Base-by-base conservation (phyloP, 2,888 invertebrate genomes). In the Diloba caeruleocephala region DNA sequence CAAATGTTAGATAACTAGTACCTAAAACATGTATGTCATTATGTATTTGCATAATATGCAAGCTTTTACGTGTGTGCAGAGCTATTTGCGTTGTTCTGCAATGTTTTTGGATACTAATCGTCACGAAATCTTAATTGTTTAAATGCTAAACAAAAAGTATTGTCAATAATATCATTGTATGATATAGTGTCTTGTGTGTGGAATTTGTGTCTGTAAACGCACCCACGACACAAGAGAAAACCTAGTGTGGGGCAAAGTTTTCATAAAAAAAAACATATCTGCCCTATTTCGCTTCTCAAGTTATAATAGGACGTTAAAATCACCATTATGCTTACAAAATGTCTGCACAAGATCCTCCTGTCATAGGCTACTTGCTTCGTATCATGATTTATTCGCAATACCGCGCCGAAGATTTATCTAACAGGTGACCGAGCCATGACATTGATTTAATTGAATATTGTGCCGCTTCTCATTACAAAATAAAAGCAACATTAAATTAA, bases 381-480 rank as follows among this genome's bases (percentile, higher is more conserved):
- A 64, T 55, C 44, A 69, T 71, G 72, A 77, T 78, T 68, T 74
- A 77, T 75, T 44, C 59, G 37, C 69, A 45, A 60, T 60, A 53
- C 59, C 32, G 52, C 58, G 43, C 28, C 9, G 5, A 29, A 68
- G 58, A 69, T 74, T 71, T 78, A 77, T 79, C 71, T 69, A 72
- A 54, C 61, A 58, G 57, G 52, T 60, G 60, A 55, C 59, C 36
- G 39, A 56, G n/a, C 41, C 44, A 59, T 67, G 69, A 74, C 78
- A 70, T 73, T 72, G 76, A 79, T 74, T 77, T 75, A 77, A 74
- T 75, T 77, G 66, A 80, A 78, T 78, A 76, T 76, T 69, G 70
- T 75, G 74, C 71, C 68, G 71, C 62, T 70, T 73, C 76, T 78
- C 74, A 76, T 82, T 82, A 80, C 77, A 81, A 85, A 85, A 86